Percentiles rank a stretch among this genome's conserved stretches.
phyloP scores from a whole-genome alignment of 2,797 vertebrate species.

The Eleutherodactylus coqui region DNA sequence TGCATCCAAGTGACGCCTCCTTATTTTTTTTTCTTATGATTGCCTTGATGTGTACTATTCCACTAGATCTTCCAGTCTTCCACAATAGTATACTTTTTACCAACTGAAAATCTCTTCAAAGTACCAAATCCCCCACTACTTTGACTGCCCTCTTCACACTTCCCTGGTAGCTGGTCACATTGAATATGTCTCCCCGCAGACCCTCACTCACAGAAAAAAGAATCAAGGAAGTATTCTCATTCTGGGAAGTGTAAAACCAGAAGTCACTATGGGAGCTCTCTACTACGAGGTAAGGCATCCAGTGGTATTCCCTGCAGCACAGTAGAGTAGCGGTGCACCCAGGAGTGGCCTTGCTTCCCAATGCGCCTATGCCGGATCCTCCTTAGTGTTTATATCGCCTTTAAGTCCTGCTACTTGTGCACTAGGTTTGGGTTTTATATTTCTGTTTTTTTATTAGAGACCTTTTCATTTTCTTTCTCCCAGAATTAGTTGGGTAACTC shows the following conservation, averaged over 20 bases:
- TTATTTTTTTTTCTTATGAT: neutral
- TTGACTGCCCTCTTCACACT: conserved; percentile 15
- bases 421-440: neutral
- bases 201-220: conserved; percentile 55
- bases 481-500: neutral
- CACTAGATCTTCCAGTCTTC: neutral
- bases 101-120: neutral
- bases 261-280: conserved; percentile 52
- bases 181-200: conserved; percentile 61
- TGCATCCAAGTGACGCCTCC: no score
- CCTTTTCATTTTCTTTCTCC: neutral
- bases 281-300: conserved; percentile 60
- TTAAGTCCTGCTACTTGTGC: neutral
- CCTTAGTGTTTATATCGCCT: neutral
- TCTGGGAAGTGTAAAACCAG: conserved; percentile 58
- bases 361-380: neutral
- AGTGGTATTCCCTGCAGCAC: conserved; percentile 43
- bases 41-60: neutral
- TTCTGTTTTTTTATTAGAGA: neutral
- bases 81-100: neutral
- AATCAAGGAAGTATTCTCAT: conserved; percentile 48
- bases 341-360: conserved; percentile 24
- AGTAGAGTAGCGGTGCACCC: conserved; percentile 43
- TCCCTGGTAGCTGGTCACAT: conserved; percentile 45
- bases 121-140: neutral